Evolutionary conservation across 2,113 vertebrate genomes (phyloP).

Genomic region (Solea senegalensis): DNA sequence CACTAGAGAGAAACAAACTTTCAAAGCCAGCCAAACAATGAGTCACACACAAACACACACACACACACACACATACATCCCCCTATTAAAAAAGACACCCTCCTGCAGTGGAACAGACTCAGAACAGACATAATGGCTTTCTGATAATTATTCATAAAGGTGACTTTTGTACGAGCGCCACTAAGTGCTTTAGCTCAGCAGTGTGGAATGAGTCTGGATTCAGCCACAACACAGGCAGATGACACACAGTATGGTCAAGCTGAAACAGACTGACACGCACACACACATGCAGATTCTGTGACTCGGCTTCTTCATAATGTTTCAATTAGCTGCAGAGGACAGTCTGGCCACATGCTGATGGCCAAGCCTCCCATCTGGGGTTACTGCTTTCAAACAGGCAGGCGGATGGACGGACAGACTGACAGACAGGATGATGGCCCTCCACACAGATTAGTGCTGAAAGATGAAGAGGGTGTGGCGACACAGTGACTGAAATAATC

Average conservation of each 20-base stretch:
- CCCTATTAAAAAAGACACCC: conserved; percentile 47
- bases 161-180: conserved; percentile 57
- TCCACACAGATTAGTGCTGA: conserved; percentile 61
- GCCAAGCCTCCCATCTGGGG: conserved; percentile 70
- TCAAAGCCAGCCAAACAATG: conserved; percentile 71
- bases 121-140: conserved; percentile 66
- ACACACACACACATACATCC: conserved; percentile 47
- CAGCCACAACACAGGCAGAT: conserved; percentile 64
- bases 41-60: conserved; percentile 50
- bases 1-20: conserved; percentile 58
- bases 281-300: conserved; percentile 51
- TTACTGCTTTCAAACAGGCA: conserved; percentile 61
- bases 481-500: conserved; percentile 60
- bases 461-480: conserved; percentile 50
- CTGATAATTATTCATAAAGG: conserved; percentile 76
- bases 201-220: conserved; percentile 50
- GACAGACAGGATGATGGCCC: conserved; percentile 61
- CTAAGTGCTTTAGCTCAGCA: conserved; percentile 55
- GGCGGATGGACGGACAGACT: conserved; percentile 49
- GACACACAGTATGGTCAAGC: conserved; percentile 60
- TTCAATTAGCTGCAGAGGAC: conserved; percentile 74
- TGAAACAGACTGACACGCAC: conserved; percentile 48
- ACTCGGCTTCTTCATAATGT: conserved; percentile 49
- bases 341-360: conserved; percentile 66
- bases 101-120: conserved; percentile 56